phyloP scores from a whole-genome alignment of 2,888 invertebrate genomes.

The Cephus pygmeus region DNA sequence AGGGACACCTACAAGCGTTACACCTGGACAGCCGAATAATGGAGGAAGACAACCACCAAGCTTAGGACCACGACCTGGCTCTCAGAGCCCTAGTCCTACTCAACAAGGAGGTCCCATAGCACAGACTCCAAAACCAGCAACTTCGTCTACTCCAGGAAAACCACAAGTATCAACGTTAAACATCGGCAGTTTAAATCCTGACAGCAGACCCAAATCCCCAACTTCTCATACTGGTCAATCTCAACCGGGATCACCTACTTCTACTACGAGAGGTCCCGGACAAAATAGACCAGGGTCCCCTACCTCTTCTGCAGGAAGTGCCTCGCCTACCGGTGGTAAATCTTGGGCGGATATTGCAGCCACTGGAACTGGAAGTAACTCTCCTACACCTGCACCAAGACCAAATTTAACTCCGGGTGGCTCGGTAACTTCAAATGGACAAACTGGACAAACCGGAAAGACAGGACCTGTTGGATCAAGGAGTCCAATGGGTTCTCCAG shows the following conservation, averaged over 20 bases:
- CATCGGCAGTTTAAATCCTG: constrained; percentile 18
- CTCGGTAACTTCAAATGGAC: constrained; percentile 3
- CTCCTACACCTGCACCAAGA: constrained; percentile 30
- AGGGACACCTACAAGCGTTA: constrained; percentile 15
- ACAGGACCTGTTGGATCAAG: constrained; percentile 5
- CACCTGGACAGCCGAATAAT: constrained; percentile 6
- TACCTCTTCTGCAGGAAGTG: constrained; percentile 22
- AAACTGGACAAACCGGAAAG: constrained; percentile 2
- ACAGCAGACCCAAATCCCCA: constrained; percentile 27
- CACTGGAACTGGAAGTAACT: constrained; percentile 39
- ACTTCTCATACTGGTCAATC: neutral
- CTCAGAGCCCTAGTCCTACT: constrained; percentile 17
- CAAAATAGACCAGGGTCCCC: constrained; percentile 15
- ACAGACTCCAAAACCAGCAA: constrained; percentile 10
- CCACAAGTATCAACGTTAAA: constrained; percentile 16
- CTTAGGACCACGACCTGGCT: constrained; percentile 11
- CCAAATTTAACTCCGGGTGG: neutral
- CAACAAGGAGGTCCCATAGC: constrained; percentile 7
- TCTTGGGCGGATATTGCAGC: constrained; percentile 51
- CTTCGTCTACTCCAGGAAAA: constrained; percentile 10
- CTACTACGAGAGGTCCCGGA: neutral
- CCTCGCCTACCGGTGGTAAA: constrained; percentile 33
- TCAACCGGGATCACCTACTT: constrained; percentile 4
- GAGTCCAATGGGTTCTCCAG: constrained; percentile 5
- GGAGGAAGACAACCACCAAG: constrained; percentile 9